phyloP scores from a whole-genome alignment of 2,113 vertebrate genomes.

The Dasyprocta punctata region DNA sequence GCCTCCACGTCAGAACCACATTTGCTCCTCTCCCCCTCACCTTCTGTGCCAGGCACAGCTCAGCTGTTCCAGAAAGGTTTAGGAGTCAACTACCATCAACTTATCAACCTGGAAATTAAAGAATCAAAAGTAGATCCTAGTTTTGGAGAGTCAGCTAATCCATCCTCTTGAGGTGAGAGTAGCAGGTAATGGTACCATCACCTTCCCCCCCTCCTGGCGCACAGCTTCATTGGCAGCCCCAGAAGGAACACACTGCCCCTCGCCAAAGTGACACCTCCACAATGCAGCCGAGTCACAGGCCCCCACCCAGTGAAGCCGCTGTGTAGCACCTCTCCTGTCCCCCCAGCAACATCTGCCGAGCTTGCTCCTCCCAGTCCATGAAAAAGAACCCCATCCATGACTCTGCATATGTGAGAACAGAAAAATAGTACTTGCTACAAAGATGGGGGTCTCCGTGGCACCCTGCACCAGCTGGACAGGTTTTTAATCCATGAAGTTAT shows the following conservation, averaged over 20 bases:
- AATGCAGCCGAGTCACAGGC: not conserved
- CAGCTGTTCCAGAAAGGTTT: not conserved
- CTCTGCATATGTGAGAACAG: not conserved
- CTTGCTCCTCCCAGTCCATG: not conserved
- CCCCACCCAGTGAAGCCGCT: not conserved
- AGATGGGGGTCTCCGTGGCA: not conserved
- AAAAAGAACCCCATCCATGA: not conserved
- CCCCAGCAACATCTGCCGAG: too few species aligned
- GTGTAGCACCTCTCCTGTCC: rapidly evolving
- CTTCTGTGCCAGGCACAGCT: not conserved
- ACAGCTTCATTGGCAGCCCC: not conserved
- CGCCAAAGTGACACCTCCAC: not conserved
- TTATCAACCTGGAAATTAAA: not conserved
- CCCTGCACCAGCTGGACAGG: not conserved
- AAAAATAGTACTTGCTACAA: not conserved
- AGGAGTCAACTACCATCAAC: not conserved
- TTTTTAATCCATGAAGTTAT: conserved; percentile 1
- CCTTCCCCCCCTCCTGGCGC: not conserved
- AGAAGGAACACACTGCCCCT: not conserved
- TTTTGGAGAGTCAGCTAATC: conserved; percentile 38
- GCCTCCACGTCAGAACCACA: not conserved
- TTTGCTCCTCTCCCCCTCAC: not conserved
- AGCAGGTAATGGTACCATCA: conserved; percentile 21
- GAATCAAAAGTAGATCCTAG: conserved; percentile 48
- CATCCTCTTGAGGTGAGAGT: conserved; percentile 32